phyloP scores from a whole-genome alignment of 2,113 vertebrate genomes.

The Quiscalus mexicanus region DNA sequence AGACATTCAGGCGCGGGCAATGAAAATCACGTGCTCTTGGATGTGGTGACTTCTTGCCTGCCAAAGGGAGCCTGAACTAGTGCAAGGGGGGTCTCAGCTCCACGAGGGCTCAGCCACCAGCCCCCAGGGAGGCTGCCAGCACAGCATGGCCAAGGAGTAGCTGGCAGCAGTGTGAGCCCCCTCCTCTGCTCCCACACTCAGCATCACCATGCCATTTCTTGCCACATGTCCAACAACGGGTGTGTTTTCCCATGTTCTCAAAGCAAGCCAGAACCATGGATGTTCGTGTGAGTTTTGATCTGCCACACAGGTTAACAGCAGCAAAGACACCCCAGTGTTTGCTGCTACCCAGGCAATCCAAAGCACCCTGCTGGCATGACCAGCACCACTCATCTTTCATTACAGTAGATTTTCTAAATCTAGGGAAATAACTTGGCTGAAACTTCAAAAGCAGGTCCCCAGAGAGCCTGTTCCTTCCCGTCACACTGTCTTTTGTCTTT shows the following conservation, averaged over 20 bases:
- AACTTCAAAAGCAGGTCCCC: not conserved
- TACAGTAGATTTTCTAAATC: not conserved
- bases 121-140: not conserved
- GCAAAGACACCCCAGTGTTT: rapidly evolving
- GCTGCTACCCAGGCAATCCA: not conserved
- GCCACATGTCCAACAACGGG: rapidly evolving
- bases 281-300: not conserved
- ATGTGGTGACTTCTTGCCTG: not conserved
- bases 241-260: not conserved
- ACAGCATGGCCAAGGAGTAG: not conserved
- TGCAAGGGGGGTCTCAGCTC: not conserved
- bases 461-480: not conserved
- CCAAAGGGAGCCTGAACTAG: not conserved
- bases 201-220: not conserved
- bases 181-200: not conserved
- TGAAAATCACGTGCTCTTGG: constrained; percentile 5
- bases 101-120: not conserved
- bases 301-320: not conserved
- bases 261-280: not conserved
- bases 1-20: not conserved
- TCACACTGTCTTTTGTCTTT: not conserved
- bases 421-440: not conserved
- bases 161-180: not conserved
- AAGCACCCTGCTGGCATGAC: not conserved
- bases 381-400: not conserved